Evolutionary conservation across 1,140 invertebrate genomes (phyloP).

Genomic region (Oncopodura yosiiana): DNA sequence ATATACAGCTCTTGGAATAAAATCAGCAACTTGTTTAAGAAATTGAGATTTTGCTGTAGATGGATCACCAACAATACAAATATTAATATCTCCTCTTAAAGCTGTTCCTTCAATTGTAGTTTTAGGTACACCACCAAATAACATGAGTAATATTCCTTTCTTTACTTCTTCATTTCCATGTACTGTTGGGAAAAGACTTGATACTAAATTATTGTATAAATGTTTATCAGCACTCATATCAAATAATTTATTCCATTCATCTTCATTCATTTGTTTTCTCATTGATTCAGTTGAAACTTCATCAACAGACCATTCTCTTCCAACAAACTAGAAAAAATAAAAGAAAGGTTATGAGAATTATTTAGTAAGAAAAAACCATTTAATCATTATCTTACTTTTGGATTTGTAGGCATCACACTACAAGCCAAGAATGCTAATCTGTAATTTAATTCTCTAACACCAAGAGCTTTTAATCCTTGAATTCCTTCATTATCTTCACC

Average conservation of each 20-base stretch:
- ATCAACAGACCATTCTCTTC: conserved; percentile 59
- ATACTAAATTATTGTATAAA: conserved; percentile 83
- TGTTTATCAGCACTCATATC: conserved; percentile 93
- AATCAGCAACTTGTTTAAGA: conserved; percentile 90
- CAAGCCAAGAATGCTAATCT: conserved; percentile 90
- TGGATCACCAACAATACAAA: conserved; percentile 97
- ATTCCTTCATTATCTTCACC: conserved; percentile 75
- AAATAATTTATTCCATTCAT: conserved; percentile 92
- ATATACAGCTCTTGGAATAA: conserved; percentile 91
- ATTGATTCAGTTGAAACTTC: conserved; percentile 82
- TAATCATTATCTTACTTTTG: conserved; percentile 43
- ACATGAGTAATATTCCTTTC: conserved; percentile 84
- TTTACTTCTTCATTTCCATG: conserved; percentile 98
- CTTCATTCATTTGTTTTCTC: conserved; percentile 86
- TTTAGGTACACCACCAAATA: conserved; percentile 96
- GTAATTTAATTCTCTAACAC: conserved; percentile 92
- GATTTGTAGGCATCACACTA: conserved; percentile 74
- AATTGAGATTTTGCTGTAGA: conserved; percentile 98
- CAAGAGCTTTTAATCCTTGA: conserved; percentile 81
- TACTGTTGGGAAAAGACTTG: conserved; percentile 90
- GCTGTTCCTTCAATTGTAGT: conserved; percentile 75
- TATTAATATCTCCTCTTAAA: conserved; percentile 92
- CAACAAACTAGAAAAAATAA: conserved; percentile 52
- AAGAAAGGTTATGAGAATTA: conserved; percentile 2
- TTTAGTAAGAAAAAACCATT: not conserved